Conservation (phyloP, 2,888 invertebrate species). For the Eupithecia vulgata region DNA sequence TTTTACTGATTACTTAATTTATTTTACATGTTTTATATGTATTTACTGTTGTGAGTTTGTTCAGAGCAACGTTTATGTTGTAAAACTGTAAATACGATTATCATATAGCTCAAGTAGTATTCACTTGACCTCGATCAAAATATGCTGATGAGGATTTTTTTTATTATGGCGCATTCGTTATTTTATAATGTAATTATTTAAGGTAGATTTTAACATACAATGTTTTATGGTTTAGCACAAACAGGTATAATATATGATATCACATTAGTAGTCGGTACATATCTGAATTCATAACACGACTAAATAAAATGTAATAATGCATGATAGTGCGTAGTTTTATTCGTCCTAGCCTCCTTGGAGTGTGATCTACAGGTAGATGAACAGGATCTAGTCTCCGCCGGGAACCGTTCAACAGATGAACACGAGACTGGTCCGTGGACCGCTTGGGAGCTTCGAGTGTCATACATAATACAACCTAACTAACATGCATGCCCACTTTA, state of each 20-base stretch:
- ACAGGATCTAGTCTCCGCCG: too few species aligned
- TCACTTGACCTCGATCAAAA: neutral
- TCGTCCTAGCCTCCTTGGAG: neutral
- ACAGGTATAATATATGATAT: too few species aligned
- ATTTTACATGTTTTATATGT: too few species aligned
- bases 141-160: neutral
- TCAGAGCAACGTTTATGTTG: neutral
- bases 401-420: too few species aligned
- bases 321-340: neutral
- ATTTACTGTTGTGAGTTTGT: neutral
- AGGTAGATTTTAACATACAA: neutral
- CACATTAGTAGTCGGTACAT: neutral
- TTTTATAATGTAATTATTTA: neutral
- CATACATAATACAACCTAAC: too few species aligned
- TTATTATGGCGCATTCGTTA: neutral
- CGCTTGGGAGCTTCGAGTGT: too few species aligned
- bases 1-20: too few species aligned
- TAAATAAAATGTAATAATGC: neutral
- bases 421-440: too few species aligned
- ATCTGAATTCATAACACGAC: neutral
- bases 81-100: neutral
- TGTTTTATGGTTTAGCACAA: neutral
- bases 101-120: neutral
- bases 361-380: too few species aligned
- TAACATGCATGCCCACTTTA: too few species aligned